Base-by-base conservation (phyloP, 1,140 invertebrate genomes). In the Habropoda laboriosa region DNA sequence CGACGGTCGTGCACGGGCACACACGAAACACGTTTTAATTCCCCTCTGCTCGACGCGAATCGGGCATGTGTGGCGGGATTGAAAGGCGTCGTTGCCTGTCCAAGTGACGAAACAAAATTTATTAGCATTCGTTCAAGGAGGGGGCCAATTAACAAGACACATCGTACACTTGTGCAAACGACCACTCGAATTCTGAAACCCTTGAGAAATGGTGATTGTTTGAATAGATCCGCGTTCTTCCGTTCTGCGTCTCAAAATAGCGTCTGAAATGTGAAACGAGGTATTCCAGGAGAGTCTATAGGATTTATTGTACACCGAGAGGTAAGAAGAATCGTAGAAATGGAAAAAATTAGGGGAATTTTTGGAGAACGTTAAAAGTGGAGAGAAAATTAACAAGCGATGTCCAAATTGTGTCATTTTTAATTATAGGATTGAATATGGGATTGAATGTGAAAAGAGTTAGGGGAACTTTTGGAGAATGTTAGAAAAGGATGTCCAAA, bases 131-230 rank as follows among this genome's bases (percentile, higher is more conserved):
- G 70, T 83, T 89, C 80, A 64, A 18, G 27, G 27, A 21, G 74
- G 57, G 68, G 79, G 76, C 66, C 85, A 82, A 90, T 88, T 88
- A 86, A 89, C 83, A 71, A 58, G 83, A 71, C 76, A 82, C 45
- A 5, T 5, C 55, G 80, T 77, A 87, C 89, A 90, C 89, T 90
- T 90, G 89, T 88, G 87, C 82, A 90, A 90, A 90, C 71, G 63
- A 21, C 24, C 24, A 30, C n/a, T n/a, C 47, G 27, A 81, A 81
- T 85, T 80, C 55, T n/a, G 10, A 13, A 24, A 60, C 70, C 49
- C 61, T 73, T 24, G 38, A 30, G 16, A 47, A 38, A 13, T 1
- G 18, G n/a, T 42, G 42, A 38, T 64, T 70, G 71, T 83, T 77
- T 73, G 63, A 70, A 78, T 81, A 84, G 78, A 64, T 67, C 51